Evolutionary conservation across 2,888 invertebrate genomes (phyloP).

Genomic region (Mylabris sibirica): DNA sequence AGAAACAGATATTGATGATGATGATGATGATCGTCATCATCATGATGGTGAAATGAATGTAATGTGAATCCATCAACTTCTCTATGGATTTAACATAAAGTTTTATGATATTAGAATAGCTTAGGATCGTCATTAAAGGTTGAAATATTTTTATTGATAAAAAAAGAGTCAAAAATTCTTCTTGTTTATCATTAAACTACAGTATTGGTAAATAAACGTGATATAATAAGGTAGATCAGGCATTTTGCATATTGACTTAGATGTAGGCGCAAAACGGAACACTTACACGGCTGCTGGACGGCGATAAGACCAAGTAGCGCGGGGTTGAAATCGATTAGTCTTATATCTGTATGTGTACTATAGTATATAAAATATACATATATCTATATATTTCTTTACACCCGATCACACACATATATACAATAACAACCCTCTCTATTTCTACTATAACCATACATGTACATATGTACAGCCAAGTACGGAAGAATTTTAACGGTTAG

Average conservation of each 20-base stretch:
- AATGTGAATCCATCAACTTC: slow-evolving; percentile 6
- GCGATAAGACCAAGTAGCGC: slow-evolving; percentile 54
- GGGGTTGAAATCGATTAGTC: slow-evolving; percentile 51
- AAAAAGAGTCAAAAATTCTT: not conserved
- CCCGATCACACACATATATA: slow-evolving; percentile 32
- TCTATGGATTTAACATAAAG: slow-evolving; percentile 7
- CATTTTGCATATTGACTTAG: slow-evolving; percentile 53
- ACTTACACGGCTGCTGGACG: slow-evolving; percentile 53
- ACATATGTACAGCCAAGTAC: no score
- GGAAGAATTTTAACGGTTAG: no score
- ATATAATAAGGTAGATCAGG: slow-evolving; percentile 38
- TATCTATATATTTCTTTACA: slow-evolving; percentile 42
- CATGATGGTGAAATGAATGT: slow-evolving; percentile 3
- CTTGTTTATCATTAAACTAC: slow-evolving; percentile 21
- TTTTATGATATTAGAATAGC: not conserved
- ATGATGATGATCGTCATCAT: slow-evolving; percentile 2
- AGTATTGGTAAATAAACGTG: slow-evolving; percentile 29
- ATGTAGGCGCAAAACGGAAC: slow-evolving; percentile 47
- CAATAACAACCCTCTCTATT: slow-evolving; percentile 11
- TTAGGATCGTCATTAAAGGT: not conserved
- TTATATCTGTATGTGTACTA: slow-evolving; percentile 23
- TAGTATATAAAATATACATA: no score
- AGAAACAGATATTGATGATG: not conserved
- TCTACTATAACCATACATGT: no score
- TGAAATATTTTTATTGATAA: not conserved